These are phyloP conservation scores for Heliconius eleuchia DNA, from an alignment of 1,140 invertebrate species.

Conservation along the genomic window DNA sequence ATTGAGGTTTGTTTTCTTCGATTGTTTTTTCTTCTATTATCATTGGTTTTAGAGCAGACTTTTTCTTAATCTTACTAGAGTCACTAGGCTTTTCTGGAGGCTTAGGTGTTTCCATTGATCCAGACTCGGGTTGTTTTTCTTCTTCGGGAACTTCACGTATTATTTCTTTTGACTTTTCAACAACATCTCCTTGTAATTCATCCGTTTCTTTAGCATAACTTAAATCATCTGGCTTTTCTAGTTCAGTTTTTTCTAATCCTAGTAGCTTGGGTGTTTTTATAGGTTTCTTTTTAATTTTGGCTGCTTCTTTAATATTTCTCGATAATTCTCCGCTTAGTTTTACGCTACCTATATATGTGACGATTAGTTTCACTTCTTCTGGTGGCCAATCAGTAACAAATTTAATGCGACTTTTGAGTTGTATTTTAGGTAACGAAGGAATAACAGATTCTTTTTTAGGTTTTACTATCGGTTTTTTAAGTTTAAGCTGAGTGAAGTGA, in stretches of 20 bases:
- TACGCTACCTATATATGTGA: slow-evolving; percentile 81
- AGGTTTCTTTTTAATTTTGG: slow-evolving; percentile 84
- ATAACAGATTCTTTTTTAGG: slow-evolving; percentile 78
- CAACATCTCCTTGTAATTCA: not conserved
- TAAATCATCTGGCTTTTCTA: slow-evolving; percentile 82
- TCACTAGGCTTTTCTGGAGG: not conserved
- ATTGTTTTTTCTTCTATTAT: slow-evolving; percentile 65
- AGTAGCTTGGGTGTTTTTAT: slow-evolving; percentile 72
- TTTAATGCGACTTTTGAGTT: slow-evolving; percentile 84
- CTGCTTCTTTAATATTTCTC: slow-evolving; percentile 86
- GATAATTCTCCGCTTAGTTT: slow-evolving; percentile 85
- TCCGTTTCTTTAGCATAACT: slow-evolving; percentile 37
- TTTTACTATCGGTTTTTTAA: slow-evolving; percentile 81
- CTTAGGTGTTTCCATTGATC: not conserved
- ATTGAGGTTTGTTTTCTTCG: slow-evolving; percentile 61
- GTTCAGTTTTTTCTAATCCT: slow-evolving; percentile 80
- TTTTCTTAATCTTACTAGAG: slow-evolving; percentile 27
- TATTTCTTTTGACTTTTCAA: not conserved
- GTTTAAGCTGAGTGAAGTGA: slow-evolving; percentile 83
- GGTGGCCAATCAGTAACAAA: slow-evolving; percentile 84
- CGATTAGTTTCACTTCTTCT: slow-evolving; percentile 73
- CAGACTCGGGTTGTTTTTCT: not conserved
- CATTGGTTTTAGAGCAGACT: slow-evolving; percentile 61
- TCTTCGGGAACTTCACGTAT: not conserved
- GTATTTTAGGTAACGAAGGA: slow-evolving; percentile 83